Evolutionary conservation across 2,797 vertebrate species (phyloP).

Genomic region (Gastrophryne carolinensis): DNA sequence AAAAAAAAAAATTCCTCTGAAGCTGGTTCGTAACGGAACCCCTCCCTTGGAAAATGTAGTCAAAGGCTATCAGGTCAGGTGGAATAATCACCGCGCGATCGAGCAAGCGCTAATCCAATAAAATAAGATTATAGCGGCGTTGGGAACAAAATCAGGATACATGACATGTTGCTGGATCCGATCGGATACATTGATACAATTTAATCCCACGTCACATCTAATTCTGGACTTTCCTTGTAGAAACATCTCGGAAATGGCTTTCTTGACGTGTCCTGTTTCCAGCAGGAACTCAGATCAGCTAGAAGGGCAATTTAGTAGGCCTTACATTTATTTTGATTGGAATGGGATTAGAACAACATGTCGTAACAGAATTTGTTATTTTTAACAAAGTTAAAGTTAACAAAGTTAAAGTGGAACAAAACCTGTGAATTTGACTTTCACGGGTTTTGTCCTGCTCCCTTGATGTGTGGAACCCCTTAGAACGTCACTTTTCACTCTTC

Average conservation of each 20-base stretch:
- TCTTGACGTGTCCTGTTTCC: slow-evolving; percentile 16
- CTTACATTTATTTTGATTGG: no score
- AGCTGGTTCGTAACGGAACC: slow-evolving; percentile 40
- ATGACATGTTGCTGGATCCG: slow-evolving; percentile 50
- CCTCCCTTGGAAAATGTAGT: slow-evolving; percentile 48
- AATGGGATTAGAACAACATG: no score
- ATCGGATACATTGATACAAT: slow-evolving; percentile 42
- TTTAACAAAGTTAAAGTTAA: no score
- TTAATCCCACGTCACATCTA: slow-evolving; percentile 49
- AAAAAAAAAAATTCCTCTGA: slow-evolving; percentile 41
- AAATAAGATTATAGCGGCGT: slow-evolving; percentile 58
- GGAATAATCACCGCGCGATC: slow-evolving; percentile 56
- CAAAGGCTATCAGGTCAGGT: slow-evolving; percentile 53
- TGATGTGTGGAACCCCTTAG: no score
- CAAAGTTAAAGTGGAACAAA: no score
- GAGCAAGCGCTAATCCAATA: slow-evolving; percentile 63
- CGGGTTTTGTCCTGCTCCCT: no score
- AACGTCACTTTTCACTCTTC: no score
- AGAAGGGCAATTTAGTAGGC: not conserved
- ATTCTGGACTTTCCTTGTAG: slow-evolving; percentile 43
- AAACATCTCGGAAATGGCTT: slow-evolving; percentile 24
- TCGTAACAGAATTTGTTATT: no score
- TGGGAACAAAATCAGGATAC: slow-evolving; percentile 47
- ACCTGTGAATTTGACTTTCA: no score
- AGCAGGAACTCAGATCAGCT: not conserved